Conservation (phyloP, 2,888 invertebrate genomes). For the Helobdella robusta region DNA sequence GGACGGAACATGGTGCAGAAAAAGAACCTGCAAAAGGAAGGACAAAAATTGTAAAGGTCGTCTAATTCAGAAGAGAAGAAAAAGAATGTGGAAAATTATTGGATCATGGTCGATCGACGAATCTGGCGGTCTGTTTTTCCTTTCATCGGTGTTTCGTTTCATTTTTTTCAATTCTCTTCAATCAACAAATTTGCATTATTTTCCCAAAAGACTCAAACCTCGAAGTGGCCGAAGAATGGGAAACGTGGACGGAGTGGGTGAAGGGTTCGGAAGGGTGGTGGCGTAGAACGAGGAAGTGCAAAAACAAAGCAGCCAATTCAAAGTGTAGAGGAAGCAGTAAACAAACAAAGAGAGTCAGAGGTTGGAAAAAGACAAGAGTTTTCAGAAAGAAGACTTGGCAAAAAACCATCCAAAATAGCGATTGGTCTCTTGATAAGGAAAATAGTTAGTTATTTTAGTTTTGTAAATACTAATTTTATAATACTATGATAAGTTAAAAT, state of each 20-base stretch:
- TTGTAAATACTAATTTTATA: too few species aligned
- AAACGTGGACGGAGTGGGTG: slow-evolving; percentile 8
- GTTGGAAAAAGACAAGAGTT: not conserved
- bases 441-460: too few species aligned
- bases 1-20: not conserved
- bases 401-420: too few species aligned
- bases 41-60: slow-evolving; percentile 12
- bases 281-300: slow-evolving; percentile 13
- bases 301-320: not conserved
- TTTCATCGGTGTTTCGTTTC: not conserved
- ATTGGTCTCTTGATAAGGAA: too few species aligned
- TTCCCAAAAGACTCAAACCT: not conserved
- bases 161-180: not conserved
- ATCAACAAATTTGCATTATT: too few species aligned
- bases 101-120: slow-evolving; percentile 14
- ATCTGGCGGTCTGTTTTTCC: slow-evolving; percentile 10
- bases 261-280: not conserved
- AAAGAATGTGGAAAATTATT: slow-evolving; percentile 13
- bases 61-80: not conserved
- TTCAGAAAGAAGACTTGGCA: too few species aligned
- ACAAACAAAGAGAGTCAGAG: slow-evolving; percentile 10
- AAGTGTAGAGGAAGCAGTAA: slow-evolving; percentile 16
- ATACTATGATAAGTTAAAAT: too few species aligned
- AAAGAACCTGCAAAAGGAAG: slow-evolving; percentile 5
- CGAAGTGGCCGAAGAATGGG: slow-evolving; percentile 15